A percentile compares a stretch with the other conserved stretches of the same genome.
Conservation (phyloP, 1,140 invertebrate genomes). For the Metaphire vulgaris region DNA sequence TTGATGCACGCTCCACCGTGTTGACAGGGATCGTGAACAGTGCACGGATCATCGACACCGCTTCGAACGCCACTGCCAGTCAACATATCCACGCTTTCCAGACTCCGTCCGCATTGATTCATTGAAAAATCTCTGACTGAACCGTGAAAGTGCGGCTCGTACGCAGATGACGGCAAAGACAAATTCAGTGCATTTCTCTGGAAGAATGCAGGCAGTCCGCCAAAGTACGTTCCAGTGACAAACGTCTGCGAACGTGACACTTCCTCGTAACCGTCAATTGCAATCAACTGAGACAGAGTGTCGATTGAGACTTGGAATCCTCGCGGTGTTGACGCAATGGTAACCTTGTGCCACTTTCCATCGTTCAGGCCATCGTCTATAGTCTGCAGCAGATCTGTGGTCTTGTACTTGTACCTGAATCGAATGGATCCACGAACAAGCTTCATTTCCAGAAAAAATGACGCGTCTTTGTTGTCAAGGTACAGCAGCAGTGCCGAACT, state of each 20-base stretch:
- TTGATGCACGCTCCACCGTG: background rate
- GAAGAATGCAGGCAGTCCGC: background rate
- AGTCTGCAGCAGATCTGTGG: background rate
- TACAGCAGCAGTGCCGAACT: background rate
- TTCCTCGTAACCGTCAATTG: background rate
- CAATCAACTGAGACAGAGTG: too few relatives aligned
- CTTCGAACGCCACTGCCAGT: background rate
- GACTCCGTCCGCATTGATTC: background rate
- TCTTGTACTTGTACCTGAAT: background rate
- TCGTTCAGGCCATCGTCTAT: background rate
- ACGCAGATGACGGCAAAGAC: background rate
- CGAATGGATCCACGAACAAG: background rate
- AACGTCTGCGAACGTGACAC: background rate
- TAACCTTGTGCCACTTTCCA: background rate
- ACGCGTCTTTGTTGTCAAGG: background rate
- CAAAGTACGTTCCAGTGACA: background rate
- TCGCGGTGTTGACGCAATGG: background rate
- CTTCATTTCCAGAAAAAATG: background rate
- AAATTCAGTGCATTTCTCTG: background rate
- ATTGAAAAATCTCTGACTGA: background rate
- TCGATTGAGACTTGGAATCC: background rate
- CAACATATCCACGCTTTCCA: background rate
- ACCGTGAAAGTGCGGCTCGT: background rate
- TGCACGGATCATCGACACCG: background rate
- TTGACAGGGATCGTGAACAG: background rate